A percentile compares a stretch with the other conserved stretches of the same genome.
phyloP scores from a whole-genome alignment of 1,140 invertebrate species.

The Tetraneura akinire region DNA sequence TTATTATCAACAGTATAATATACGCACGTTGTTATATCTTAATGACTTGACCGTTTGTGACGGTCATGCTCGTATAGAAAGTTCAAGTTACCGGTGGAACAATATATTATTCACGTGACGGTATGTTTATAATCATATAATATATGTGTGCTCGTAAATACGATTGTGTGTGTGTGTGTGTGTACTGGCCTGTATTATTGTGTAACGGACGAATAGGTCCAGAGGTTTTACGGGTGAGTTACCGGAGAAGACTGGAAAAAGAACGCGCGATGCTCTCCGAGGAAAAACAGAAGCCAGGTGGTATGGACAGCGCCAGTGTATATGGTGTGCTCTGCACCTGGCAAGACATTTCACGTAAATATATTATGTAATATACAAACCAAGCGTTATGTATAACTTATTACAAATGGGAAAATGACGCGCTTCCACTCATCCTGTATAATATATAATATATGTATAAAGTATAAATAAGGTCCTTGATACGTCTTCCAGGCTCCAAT shows the following conservation, averaged over 20 bases:
- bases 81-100: conserved; percentile 34
- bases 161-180: neutral
- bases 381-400: conserved; percentile 43
- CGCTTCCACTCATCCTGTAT: conserved; percentile 20
- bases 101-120: neutral
- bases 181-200: conserved; percentile 48
- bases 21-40: no score
- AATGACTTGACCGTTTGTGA: conserved; percentile 15
- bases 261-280: conserved; percentile 35
- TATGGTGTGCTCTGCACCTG: conserved; percentile 47
- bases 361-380: neutral
- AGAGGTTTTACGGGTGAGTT: conserved; percentile 51
- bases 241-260: conserved; percentile 23
- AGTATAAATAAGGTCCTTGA: conserved; percentile 15
- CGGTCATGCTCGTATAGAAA: conserved; percentile 19
- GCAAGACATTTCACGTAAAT: conserved; percentile 32
- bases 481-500: conserved; percentile 41
- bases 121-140: no score
- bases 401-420: conserved; percentile 35
- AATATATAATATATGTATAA: no score
- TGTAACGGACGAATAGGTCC: conserved; percentile 49
- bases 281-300: conserved; percentile 47
- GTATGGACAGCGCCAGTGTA: conserved; percentile 38
- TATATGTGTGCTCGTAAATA: no score
- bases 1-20: no score